Evolutionary conservation across 1,140 invertebrate species (phyloP), one percentile per base, ranked within the genome.

Genomic region (Cyphomyrmex costatus): DNA sequence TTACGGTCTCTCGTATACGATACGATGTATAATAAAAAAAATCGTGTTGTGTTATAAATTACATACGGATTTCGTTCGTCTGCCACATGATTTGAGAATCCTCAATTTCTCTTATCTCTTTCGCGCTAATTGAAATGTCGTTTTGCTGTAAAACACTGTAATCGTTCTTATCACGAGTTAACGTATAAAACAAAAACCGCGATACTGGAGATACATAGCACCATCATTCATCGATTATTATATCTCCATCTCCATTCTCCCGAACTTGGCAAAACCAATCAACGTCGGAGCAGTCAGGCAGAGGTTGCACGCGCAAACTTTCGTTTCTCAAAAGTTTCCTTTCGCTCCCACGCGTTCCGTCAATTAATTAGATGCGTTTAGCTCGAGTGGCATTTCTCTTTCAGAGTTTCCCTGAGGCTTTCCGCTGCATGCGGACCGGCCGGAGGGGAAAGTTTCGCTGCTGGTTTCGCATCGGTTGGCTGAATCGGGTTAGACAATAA

Each of bases 331-430:
- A 89, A 89, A 89, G 66, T 83, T 87, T 87, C 46, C 33, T 30
- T 12, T 61, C 65, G 70, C 49, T 89, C 77, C 49, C 51, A 76
- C 42, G 30, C 36, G 63, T 49, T 53, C 36, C 79, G 76, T 87
- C 74, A 73, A 87, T 89, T 90, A 89, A 90, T 90, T 87, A 89
- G 85, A 90, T 46, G 79, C 88, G 78, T 89, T 89, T 79, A 87
- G 53, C 74, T 30, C 27, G 33, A 77, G 58, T 24, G 56, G 77
- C 77, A 30, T 68, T 84, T 79, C 61, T 53, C 76, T 53, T 86
- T 71, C 63, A 70, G 56, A 79, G 85, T 78, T 78, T 70, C 24
- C 58, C 21, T 16, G 74, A 53, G 76, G 33, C 33, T 42, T 66
- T 82, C 33, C 60, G 33, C 78, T 61, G 49, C 30, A 46, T 12